A percentile compares a stretch with the other conserved stretches of the same genome.
phyloP scores from a whole-genome alignment of 2,888 invertebrate genomes.

The Choreutis nemorana region DNA sequence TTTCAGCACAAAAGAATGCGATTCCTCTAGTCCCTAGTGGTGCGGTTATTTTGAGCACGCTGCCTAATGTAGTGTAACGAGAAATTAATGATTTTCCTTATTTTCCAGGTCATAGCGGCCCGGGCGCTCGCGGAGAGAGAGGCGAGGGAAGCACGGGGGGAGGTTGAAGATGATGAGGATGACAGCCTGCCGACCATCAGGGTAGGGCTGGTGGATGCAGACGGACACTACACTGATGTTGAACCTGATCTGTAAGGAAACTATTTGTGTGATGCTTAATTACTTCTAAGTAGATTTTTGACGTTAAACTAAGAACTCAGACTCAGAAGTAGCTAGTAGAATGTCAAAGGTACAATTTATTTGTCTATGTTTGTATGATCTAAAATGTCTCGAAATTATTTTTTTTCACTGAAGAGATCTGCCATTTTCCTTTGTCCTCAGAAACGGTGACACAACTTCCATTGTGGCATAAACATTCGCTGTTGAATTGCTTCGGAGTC shows the following conservation, averaged over 20 bases:
- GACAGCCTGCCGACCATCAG: conserved; percentile 53
- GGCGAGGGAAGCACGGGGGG: conserved; percentile 52
- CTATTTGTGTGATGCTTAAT: no score
- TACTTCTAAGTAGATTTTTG: no score
- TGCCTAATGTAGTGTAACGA: not conserved
- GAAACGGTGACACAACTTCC: no score
- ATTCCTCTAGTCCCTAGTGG: not conserved
- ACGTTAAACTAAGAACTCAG: no score
- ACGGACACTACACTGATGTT: conserved; percentile 55
- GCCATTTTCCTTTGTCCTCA: no score
- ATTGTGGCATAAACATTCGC: no score
- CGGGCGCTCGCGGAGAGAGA: conserved; percentile 54
- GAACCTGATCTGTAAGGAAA: conserved; percentile 54
- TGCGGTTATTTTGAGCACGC: not conserved
- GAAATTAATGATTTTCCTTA: not conserved
- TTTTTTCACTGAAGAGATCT: no score
- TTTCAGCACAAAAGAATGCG: not conserved
- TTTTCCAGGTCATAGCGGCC: conserved; percentile 52
- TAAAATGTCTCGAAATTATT: no score
- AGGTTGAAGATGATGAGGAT: conserved; percentile 55
- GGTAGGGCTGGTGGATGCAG: conserved; percentile 52
- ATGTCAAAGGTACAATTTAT: no score
- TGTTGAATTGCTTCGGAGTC: no score
- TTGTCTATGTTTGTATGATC: no score
- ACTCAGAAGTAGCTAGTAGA: no score